phyloP scores from a whole-genome alignment of 2,797 vertebrate genomes.

The Neosilurus mollespiculum region DNA sequence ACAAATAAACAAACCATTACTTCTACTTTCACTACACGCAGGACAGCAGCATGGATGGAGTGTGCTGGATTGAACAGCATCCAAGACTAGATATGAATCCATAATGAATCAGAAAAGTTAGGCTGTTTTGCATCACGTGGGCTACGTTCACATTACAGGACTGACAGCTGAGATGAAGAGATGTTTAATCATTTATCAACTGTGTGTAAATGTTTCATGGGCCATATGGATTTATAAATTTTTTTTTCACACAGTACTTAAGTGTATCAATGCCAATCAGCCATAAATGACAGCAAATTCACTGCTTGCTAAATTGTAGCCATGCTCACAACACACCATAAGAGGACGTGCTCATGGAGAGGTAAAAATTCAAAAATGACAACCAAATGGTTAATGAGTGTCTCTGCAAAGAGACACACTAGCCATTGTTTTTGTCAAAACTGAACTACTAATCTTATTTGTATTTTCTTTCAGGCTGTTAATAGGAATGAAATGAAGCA shows the following conservation, averaged over 20 bases:
- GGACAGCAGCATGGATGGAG: conserved; percentile 52
- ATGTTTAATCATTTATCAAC: not conserved
- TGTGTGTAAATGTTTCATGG: not conserved
- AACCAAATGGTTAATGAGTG: no score
- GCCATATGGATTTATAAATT: not conserved
- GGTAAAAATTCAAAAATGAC: not conserved
- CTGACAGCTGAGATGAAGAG: not conserved
- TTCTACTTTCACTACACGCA: conserved; percentile 47
- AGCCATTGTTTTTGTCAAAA: not conserved
- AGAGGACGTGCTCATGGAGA: not conserved
- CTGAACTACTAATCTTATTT: not conserved
- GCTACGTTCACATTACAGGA: conserved; percentile 25
- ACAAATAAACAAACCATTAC: conserved; percentile 44
- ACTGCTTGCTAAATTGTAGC: not conserved
- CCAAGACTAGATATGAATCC: conserved; percentile 50
- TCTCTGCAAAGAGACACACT: not conserved
- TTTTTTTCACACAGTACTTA: not conserved
- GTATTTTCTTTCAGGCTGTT: not conserved
- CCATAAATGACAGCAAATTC: not conserved
- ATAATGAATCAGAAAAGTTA: conserved; percentile 50
- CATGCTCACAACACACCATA: not conserved
- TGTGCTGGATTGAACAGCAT: conserved; percentile 45
- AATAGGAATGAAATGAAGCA: not conserved
- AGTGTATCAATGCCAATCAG: not conserved
- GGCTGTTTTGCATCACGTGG: conserved; percentile 47